Evolutionary conservation across 2,888 invertebrate species (phyloP).

Genomic region (Acanthopleura granulata): DNA sequence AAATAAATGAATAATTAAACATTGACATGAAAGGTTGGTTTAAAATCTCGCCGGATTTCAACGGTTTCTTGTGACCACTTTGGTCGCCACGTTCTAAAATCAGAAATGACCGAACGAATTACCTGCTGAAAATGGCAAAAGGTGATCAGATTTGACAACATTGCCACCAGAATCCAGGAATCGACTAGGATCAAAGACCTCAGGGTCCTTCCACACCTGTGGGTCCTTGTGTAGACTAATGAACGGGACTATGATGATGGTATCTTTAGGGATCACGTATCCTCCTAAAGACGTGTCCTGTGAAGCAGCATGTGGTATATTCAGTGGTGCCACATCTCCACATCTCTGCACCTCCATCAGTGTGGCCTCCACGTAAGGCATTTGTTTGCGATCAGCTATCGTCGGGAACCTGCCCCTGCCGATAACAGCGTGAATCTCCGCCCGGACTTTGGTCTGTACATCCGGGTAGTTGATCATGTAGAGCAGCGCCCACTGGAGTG

Average conservation of each 20-base stretch:
- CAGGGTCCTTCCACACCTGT: background rate
- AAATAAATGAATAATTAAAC: no score
- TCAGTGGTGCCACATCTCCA: slow-evolving; percentile 50
- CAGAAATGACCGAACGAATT: background rate
- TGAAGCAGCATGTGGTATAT: slow-evolving; percentile 50
- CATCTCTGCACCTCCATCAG: slow-evolving; percentile 39
- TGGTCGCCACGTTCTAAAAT: no score
- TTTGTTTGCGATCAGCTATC: slow-evolving; percentile 34
- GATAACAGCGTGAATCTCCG: slow-evolving; percentile 43
- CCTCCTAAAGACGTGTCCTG: slow-evolving; percentile 43
- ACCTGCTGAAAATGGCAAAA: background rate
- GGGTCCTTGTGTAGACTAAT: background rate
- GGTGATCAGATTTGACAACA: background rate
- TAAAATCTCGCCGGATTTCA: no score
- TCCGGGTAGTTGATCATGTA: slow-evolving; percentile 51
- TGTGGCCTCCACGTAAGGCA: slow-evolving; percentile 43
- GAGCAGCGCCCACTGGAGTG: slow-evolving; percentile 52
- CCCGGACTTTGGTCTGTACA: slow-evolving; percentile 43
- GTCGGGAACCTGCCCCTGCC: slow-evolving; percentile 30
- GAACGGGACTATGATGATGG: slow-evolving; percentile 24
- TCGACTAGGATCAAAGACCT: background rate
- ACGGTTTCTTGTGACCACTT: no score
- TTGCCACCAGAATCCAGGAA: background rate
- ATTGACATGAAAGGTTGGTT: no score
- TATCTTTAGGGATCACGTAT: slow-evolving; percentile 41